Conservation (phyloP, 2,797 vertebrate species). For the Australoheros facetus region DNA sequence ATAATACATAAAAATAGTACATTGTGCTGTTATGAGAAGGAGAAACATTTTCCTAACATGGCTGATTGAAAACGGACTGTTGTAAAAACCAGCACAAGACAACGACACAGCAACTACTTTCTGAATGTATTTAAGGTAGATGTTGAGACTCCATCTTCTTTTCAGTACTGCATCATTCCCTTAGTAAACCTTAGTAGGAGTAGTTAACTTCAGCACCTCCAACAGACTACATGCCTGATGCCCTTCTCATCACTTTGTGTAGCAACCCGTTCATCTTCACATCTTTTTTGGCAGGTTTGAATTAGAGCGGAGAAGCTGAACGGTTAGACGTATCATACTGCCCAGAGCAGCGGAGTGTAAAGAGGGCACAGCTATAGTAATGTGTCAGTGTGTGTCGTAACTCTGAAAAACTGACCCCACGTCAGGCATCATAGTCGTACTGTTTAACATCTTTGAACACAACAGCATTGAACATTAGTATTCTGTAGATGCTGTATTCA, state of each 20-base stretch:
- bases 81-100: conserved; percentile 89
- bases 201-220: conserved; percentile 48
- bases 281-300: conserved; percentile 27
- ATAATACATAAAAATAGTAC: conserved; percentile 72
- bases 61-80: conserved; percentile 91
- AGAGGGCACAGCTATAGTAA: conserved; percentile 34
- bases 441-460: conserved; percentile 53
- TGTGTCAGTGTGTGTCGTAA: conserved; percentile 49
- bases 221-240: conserved; percentile 40
- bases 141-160: conserved; percentile 76
- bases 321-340: conserved; percentile 2
- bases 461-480: conserved; percentile 59
- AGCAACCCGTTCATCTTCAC: conserved; percentile 59
- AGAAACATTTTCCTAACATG: conserved; percentile 86
- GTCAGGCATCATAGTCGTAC: conserved; percentile 37
- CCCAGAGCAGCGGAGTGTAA: conserved; percentile 14
- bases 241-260: conserved; percentile 58
- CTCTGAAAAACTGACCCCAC: conserved; percentile 40
- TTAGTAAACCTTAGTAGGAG: conserved; percentile 46
- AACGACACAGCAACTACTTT: conserved; percentile 83
- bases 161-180: conserved; percentile 59
- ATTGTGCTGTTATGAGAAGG: conserved; percentile 84
- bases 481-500: conserved; percentile 53
- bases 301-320: conserved; percentile 28
- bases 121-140: conserved; percentile 88